These are phyloP conservation scores for Rousettus madagascariensis DNA, from an alignment of 2,797 vertebrate genomes.

Conservation along the genomic window DNA sequence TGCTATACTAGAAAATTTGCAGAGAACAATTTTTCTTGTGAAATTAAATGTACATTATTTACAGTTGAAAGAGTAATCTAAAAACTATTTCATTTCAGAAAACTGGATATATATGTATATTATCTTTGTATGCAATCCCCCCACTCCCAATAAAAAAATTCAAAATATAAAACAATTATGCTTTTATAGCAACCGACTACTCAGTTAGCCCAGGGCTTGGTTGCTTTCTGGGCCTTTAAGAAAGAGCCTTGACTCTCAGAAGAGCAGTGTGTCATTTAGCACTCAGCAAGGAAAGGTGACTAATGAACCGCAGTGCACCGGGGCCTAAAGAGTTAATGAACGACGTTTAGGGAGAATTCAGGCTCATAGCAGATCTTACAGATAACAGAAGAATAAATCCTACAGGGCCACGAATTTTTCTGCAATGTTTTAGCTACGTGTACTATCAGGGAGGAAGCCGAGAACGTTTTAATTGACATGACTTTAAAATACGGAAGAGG, in stretches of 20 bases:
- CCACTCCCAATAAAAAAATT: conserved; percentile 75
- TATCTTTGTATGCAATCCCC: conserved; percentile 78
- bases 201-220: conserved; percentile 32
- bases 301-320: neutral
- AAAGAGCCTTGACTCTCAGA: conserved; percentile 44
- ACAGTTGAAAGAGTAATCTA: conserved; percentile 83
- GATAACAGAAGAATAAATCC: conserved; percentile 25
- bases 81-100: conserved; percentile 82
- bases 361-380: conserved; percentile 33
- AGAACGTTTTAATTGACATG: conserved; percentile 41
- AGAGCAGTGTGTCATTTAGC: conserved; percentile 29
- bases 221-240: conserved; percentile 43
- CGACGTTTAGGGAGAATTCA: conserved; percentile 32
- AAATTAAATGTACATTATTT: conserved; percentile 89
- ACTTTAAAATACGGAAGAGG: conserved; percentile 17
- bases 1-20: conserved; percentile 82
- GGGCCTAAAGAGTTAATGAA: conserved; percentile 50
- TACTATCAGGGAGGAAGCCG: conserved; percentile 53
- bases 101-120: conserved; percentile 76
- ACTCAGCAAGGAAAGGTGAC: neutral
- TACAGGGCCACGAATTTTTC: conserved; percentile 31
- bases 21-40: conserved; percentile 82
- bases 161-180: conserved; percentile 82
- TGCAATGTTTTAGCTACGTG: conserved; percentile 49
- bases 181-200: conserved; percentile 69